Percentiles rank a stretch among this genome's conserved stretches.
Conservation (phyloP, 2,888 invertebrate genomes). For the Ectemnius cavifrons region DNA sequence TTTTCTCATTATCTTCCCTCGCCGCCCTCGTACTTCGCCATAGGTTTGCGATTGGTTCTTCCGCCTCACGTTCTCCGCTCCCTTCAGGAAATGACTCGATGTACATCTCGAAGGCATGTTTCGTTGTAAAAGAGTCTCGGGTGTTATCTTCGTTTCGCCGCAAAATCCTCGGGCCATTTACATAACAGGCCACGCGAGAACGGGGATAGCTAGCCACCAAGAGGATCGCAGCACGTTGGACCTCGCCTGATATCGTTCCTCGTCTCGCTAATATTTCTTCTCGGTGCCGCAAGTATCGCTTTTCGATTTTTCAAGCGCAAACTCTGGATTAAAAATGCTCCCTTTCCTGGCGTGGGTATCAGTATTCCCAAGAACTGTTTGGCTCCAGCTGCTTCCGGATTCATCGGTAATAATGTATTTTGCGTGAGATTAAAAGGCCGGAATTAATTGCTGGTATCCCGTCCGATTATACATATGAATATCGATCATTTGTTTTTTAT, state of each 20-base stretch:
- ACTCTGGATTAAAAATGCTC: conserved; percentile 2
- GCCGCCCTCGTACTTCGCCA: conserved; percentile 7
- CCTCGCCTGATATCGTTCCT: background rate
- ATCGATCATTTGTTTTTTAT: too few relatives aligned
- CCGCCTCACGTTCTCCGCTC: background rate
- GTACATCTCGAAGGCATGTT: conserved; percentile 7
- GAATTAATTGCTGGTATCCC: conserved; percentile 1
- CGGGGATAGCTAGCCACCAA: background rate
- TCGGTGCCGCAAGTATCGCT: background rate
- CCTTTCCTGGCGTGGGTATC: background rate
- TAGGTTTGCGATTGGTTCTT: conserved; percentile 5
- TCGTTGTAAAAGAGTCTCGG: conserved; percentile 11
- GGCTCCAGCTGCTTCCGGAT: too few relatives aligned
- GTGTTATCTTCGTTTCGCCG: conserved; percentile 34
- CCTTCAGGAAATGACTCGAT: background rate
- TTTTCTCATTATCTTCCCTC: conserved; percentile 35
- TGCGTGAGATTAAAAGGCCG: conserved; percentile 9
- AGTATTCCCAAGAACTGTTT: background rate
- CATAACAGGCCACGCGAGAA: background rate
- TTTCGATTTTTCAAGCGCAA: conserved; percentile 8
- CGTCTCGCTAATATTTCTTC: conserved; percentile 6
- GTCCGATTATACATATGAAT: too few relatives aligned
- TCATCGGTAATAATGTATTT: background rate
- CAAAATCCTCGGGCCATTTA: conserved; percentile 32
- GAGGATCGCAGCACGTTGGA: background rate